Evolutionary conservation across 2,113 vertebrate genomes (phyloP), one percentile per base, ranked within the genome.

Genomic region (Burhinus bistriatus): DNA sequence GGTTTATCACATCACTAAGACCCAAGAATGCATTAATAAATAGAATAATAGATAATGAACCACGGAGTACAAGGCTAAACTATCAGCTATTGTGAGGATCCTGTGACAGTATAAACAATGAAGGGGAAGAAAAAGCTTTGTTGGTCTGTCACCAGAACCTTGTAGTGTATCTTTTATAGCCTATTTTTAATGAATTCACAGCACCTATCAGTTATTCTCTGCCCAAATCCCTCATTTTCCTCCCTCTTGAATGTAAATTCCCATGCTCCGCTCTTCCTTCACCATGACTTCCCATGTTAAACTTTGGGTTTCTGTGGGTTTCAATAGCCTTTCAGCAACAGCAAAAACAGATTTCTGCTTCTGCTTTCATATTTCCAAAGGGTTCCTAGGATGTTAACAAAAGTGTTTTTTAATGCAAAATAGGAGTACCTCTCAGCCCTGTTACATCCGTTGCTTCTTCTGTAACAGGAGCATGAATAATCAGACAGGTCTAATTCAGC

Each of bases 21-120:
- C 76, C 91, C 95, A 97, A 96, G 96, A 95, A 96, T 95, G 95
- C 95, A 95, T 97, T 97, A 97, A 97, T 97, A 97, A 96, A 97
- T 82, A 95, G 93, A 95, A 97, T 90, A 97, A 96, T 91, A 94
- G 95, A 95, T 97, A 97, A 97, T 85, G 89, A 97, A 97, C 69
- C 38, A 38, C 21, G 62, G 91, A 93, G 96, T 91, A 95, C 96
- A 95, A 96, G 95, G 94, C 96, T 96, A 96, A 94, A 94, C 89
- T 95, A 95, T 51, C 91, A 5, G n/a, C 95, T 82, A 94, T 97
- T 96, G 92, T 95, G 85, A 96, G 83, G 59, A 96, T 89, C 84
- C 89, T 81, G 95, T 94, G 94, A 93, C 96, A 96, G 90, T 78
- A 93, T 73, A 97, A 92, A 96, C 97, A 97, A 97, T 96, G 94